Evolutionary conservation across 2,113 vertebrate species (phyloP), one percentile per base, ranked within the genome.

Genomic region (Podocnemis expansa): DNA sequence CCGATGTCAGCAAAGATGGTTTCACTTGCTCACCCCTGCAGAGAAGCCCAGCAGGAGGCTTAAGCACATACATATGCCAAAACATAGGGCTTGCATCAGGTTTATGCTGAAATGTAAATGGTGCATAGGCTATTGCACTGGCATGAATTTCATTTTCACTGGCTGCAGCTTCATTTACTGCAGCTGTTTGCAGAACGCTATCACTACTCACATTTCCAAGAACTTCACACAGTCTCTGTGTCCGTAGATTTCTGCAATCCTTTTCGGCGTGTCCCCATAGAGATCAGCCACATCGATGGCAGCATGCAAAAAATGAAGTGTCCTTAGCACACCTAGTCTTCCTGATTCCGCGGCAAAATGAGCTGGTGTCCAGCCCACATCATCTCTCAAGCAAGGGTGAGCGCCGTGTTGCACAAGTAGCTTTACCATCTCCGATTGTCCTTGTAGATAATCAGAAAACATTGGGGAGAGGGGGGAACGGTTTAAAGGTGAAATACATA

Each of bases 301-400:
- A 0, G 98, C 98, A 0, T 98, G 99, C 85, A 98, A 79, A 1
- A 97, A 94, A 43, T 99, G 99, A 4, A 99, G 98, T 76, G 98
- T 85, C 45, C 97, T 98, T 55, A 99, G 98, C 34, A 98, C 98
- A 0, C 97, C 95, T 85, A 99, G 97, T 1, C 93, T 97, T 19
- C 99, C 99, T 0, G 97, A 97, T 94, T 99, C 98, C 0, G 99
- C 99, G 3, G 99, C 99, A 41, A 98, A 99, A 93, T 99, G 99
- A 58, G 98, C 98, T 0, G 99, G 89, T 0, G 98, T 99, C 99
- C 99, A 99, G 34, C 99, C 99, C 24, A 98, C 97, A 2, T 98
- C 98, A 0, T 98, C 99, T 56, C 98, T 98, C 89, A 99, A 97
- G 92, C 98, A 98, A 0, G 95, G 97, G 67, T 98, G 97, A 67